Evolutionary conservation across 2,797 vertebrate species (phyloP).

Genomic region (Microhierax caerulescens): DNA sequence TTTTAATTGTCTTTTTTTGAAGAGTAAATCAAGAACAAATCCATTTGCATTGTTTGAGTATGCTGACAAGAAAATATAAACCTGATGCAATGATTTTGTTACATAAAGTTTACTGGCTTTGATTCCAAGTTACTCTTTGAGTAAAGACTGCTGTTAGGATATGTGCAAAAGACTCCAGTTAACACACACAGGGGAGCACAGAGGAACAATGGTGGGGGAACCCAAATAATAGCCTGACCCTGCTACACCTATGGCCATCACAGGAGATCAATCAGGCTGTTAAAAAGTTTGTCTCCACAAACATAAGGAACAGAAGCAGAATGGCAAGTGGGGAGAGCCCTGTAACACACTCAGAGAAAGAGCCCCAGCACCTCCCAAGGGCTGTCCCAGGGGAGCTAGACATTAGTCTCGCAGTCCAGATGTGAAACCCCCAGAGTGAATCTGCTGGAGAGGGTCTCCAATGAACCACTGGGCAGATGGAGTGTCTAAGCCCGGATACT

Average conservation of each 20-base stretch:
- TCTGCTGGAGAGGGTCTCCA: background rate
- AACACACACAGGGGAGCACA: background rate
- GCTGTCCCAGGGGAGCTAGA: background rate
- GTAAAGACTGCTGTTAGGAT: background rate
- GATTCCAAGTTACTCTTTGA: background rate
- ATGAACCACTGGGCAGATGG: background rate
- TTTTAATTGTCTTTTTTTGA: background rate
- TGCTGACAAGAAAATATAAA: background rate
- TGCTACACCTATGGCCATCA: background rate
- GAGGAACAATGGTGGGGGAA: background rate
- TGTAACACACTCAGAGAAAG: background rate
- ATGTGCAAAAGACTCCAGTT: background rate
- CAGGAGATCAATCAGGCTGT: background rate
- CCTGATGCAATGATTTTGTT: background rate
- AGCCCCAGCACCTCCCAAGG: background rate
- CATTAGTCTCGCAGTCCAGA: accelerated
- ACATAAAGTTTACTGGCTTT: background rate
- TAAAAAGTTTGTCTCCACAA: background rate
- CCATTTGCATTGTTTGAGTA: background rate
- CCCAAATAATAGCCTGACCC: background rate
- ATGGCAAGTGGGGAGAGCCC: background rate
- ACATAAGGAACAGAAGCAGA: background rate
- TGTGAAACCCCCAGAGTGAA: background rate
- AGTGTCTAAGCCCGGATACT: accelerated
- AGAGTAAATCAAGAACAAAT: background rate